Evolutionary conservation across 2,888 invertebrate genomes (phyloP).

Genomic region (Volucella zonaria): DNA sequence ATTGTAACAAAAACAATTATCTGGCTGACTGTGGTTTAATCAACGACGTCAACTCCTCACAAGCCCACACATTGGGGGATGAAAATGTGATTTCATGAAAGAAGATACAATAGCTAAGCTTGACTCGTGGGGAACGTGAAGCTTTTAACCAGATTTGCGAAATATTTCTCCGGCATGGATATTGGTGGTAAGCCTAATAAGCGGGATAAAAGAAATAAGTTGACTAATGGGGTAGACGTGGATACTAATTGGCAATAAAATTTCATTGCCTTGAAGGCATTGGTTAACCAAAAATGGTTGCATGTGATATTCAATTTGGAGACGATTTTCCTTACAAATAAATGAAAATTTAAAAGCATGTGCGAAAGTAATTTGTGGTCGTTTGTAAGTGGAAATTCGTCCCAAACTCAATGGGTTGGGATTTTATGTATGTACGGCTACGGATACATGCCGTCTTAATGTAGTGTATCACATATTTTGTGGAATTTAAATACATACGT

Average conservation of each 20-base stretch:
- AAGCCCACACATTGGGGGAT: constrained; percentile 4
- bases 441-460: too few species aligned
- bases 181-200: constrained; percentile 29
- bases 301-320: not conserved
- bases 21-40: constrained; percentile 54
- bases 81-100: not conserved
- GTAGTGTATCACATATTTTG: too few species aligned
- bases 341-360: too few species aligned
- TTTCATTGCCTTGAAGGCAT: constrained; percentile 45
- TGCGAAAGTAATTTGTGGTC: too few species aligned
- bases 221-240: constrained; percentile 62
- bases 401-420: too few species aligned
- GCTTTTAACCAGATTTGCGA: constrained; percentile 50
- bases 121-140: not conserved
- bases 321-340: too few species aligned
- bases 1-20: constrained; percentile 67
- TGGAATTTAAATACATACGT: too few species aligned
- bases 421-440: too few species aligned
- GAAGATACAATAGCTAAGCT: constrained; percentile 8
- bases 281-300: constrained; percentile 31
- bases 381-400: too few species aligned
- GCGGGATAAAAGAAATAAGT: constrained; percentile 55
- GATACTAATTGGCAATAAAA: constrained; percentile 62
- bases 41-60: constrained; percentile 49
- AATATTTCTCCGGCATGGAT: constrained; percentile 24